phyloP scores from a whole-genome alignment of 2,797 vertebrate species.

The Calcarius lapponicus region DNA sequence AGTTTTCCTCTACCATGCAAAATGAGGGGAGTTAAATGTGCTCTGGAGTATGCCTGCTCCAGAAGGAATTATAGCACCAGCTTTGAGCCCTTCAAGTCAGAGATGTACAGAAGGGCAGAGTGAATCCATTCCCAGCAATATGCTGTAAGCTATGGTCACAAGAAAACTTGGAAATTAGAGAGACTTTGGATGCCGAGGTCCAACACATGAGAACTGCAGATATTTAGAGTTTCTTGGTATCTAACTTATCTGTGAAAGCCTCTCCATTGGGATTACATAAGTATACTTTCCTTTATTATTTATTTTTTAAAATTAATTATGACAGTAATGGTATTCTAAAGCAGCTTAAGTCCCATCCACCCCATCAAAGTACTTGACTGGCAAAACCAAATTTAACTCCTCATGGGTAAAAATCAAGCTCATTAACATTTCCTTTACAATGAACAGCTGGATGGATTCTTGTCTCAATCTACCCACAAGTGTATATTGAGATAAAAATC shows the following conservation, averaged over 20 bases:
- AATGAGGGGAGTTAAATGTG: neutral
- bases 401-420: neutral
- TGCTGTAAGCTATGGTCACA: neutral
- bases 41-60: neutral
- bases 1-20: neutral
- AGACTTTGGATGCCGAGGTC: neutral
- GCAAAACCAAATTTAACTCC: neutral
- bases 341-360: neutral
- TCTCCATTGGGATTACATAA: neutral
- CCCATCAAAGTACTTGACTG: neutral
- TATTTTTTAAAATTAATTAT: neutral
- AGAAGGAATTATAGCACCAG: neutral
- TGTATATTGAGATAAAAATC: neutral
- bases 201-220: neutral
- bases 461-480: neutral
- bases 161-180: neutral
- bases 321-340: neutral
- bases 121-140: neutral
- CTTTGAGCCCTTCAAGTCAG: neutral
- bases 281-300: neutral
- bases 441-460: neutral
- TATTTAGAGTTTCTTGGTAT: neutral
- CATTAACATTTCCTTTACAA: neutral
- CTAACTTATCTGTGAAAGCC: neutral
- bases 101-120: neutral